Percentiles rank a stretch among this genome's conserved stretches.
phyloP scores from a whole-genome alignment of 2,888 invertebrate species.

The Drosophila diplacantha region DNA sequence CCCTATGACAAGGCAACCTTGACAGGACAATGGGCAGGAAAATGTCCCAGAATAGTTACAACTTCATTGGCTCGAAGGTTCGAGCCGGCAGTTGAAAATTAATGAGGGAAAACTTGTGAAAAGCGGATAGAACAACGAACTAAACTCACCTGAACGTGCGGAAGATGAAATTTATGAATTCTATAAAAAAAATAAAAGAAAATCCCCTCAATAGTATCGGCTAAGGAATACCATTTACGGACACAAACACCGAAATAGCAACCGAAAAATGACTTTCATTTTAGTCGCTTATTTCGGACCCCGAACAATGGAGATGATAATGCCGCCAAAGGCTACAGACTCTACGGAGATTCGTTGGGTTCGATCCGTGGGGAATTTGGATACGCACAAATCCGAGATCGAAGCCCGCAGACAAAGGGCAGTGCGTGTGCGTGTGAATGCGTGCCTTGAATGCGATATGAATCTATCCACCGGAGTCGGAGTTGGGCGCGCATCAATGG shows the following conservation, averaged over 20 bases:
- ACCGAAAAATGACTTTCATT: constrained; percentile 72
- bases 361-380: constrained; percentile 65
- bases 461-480: constrained; percentile 43
- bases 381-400: constrained; percentile 52
- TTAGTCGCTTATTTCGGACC: constrained; percentile 44
- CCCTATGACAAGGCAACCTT: constrained; percentile 43
- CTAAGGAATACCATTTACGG: constrained; percentile 42
- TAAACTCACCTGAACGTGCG: constrained; percentile 33
- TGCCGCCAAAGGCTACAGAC: constrained; percentile 47
- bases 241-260: constrained; percentile 12
- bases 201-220: constrained; percentile 1
- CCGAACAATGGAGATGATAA: constrained; percentile 55
- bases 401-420: constrained; percentile 42
- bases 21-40: constrained; percentile 32
- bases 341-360: constrained; percentile 33
- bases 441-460: constrained; percentile 65
- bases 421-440: constrained; percentile 57
- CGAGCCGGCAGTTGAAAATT: constrained; percentile 5
- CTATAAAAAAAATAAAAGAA: constrained; percentile 26
- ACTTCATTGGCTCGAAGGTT: constrained; percentile 18
- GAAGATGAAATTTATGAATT: constrained; percentile 20
- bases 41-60: constrained; percentile 21
- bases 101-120: constrained; percentile 18
- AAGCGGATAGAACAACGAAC: constrained; percentile 10
- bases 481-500: constrained; percentile 54